Percentiles rank a stretch among this genome's conserved stretches.
Evolutionary conservation across 2,113 vertebrate genomes (phyloP).

Genomic region (Equus quagga): DNA sequence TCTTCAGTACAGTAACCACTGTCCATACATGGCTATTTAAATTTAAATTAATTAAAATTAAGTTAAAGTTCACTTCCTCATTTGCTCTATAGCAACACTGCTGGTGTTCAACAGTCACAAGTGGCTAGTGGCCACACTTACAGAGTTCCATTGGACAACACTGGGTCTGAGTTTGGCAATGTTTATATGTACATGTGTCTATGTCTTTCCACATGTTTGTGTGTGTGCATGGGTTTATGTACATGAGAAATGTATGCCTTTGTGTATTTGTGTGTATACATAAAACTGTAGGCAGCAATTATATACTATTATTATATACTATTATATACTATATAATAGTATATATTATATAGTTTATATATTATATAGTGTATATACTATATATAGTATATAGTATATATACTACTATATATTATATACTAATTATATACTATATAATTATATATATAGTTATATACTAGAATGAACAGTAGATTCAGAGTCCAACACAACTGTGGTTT

Average conservation of each 20-base stretch:
- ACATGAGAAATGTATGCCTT: neutral
- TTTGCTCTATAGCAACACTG: neutral
- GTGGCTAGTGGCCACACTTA: rapidly evolving
- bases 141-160: rapidly evolving
- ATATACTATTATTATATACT: neutral
- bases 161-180: neutral
- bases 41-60: neutral
- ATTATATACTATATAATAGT: no score
- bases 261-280: neutral
- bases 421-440: no score
- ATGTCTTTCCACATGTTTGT: neutral
- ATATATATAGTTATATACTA: neutral
- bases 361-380: no score
- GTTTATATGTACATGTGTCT: neutral
- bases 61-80: neutral
- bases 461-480: neutral
- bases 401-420: no score
- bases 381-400: no score
- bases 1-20: neutral
- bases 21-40: neutral
- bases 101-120: neutral
- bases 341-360: no score
- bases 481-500: neutral
- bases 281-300: neutral
- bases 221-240: neutral